Base-by-base conservation (phyloP, 2,888 invertebrate species). In the Rhodophaea formosa region DNA sequence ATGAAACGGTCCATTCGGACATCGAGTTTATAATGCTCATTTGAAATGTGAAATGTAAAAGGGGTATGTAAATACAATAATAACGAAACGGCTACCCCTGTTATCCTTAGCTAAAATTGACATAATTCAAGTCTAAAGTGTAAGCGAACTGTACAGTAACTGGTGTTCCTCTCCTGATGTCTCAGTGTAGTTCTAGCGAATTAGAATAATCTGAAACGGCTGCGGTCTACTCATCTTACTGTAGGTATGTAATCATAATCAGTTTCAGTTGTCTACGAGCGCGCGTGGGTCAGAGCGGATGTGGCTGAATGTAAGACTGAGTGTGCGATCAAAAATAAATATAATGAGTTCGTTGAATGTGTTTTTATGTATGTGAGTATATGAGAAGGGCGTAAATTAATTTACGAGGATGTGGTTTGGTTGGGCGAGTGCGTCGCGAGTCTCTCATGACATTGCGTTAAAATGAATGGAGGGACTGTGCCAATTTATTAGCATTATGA, bases 151-250 rank as follows among this genome's bases (percentile, higher is more conserved):
- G 89, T 91, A 90, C 89, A 90, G 88, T 86, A 84, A 88, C 84
- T 79, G 87, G 88, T 88, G 90, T 89, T 89, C 89, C 89, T 90
- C 86, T 88, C 85, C 83, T 84, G 84, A 84, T 77, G 80, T 88
- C 85, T 87, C 88, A 82, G 75, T 80, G 86, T 88, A 88, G 86
- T 74, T 77, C 77, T 89, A 89, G 88, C 76, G 77, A 75, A 74
- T 72, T 80, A 85, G 84, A 80, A 70, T 63, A 81, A 79, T 80
- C 75, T 75, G 78, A 74, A 80, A 79, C 66, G 79, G 80, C 80
- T 81, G 75, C 78, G 79, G 80, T 80, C 82, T 82, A 77, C 80
- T 77, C 74, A 71, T 81, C 32, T 51, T 75, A 80, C 67, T 62
- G 79, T 86, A 86, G 82, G 73, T 81, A 78, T 66, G 80, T 73